A percentile compares a stretch with the other conserved stretches of the same genome.
Conservation (phyloP, 1,140 invertebrate genomes). For the Heliconius hewitsoni region DNA sequence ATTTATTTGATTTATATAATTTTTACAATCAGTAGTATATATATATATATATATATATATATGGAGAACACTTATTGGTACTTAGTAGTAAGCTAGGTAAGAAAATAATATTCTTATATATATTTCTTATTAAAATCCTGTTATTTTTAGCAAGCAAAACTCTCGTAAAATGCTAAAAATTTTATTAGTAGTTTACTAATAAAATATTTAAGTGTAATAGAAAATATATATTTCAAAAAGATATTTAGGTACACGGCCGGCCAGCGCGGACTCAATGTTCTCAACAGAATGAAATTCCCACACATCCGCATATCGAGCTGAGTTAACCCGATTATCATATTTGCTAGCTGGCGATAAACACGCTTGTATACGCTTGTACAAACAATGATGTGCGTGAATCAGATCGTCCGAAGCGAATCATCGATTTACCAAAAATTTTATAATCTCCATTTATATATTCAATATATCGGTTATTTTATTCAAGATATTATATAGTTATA, state of each 20-base stretch:
- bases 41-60: too few relatives aligned
- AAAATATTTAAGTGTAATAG: not conserved
- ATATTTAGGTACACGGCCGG: not conserved
- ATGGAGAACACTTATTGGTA: too few relatives aligned
- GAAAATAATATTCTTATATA: too few relatives aligned
- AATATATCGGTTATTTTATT: not conserved
- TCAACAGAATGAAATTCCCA: slow-evolving; percentile 15
- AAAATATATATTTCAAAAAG: not conserved
- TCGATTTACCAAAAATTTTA: slow-evolving; percentile 12
- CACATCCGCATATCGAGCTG: slow-evolving; percentile 25
- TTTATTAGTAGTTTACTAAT: too few relatives aligned
- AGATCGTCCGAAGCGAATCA: slow-evolving; percentile 26
- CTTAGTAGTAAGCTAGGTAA: too few relatives aligned
- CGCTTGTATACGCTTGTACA: slow-evolving; percentile 33
- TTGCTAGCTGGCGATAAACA: slow-evolving; percentile 37
- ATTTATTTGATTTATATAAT: too few relatives aligned
- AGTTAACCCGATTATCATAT: slow-evolving; percentile 43
- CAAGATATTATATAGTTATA: not conserved
- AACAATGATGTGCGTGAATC: slow-evolving; percentile 32
- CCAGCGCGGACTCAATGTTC: slow-evolving; percentile 7
- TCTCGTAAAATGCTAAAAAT: too few relatives aligned
- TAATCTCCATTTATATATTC: not conserved
- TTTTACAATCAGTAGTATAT: too few relatives aligned
- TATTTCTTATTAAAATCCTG: too few relatives aligned
- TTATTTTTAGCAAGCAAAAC: too few relatives aligned